Percentiles rank a stretch among this genome's conserved stretches.
phyloP scores from a whole-genome alignment of 2,797 vertebrate species.

The Takifugu rubripes region DNA sequence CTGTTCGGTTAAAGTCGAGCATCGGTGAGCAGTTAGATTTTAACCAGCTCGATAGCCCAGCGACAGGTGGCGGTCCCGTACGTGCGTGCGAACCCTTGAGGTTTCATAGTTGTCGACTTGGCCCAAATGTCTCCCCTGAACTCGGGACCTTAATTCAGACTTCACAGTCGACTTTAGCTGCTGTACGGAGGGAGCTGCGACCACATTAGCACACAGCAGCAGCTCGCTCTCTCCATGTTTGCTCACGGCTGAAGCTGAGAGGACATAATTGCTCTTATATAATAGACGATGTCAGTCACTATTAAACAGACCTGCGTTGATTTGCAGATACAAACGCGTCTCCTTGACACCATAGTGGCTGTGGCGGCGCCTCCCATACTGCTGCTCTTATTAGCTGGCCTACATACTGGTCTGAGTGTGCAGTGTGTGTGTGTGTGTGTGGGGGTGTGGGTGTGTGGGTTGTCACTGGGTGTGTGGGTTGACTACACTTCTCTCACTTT shows the following conservation, averaged over 20 bases:
- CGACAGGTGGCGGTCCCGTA: slow-evolving; percentile 3
- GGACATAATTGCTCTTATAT: slow-evolving; percentile 19
- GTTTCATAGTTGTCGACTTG: no score
- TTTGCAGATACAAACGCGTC: slow-evolving; percentile 15
- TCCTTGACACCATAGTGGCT: slow-evolving; percentile 4
- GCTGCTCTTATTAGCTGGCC: slow-evolving; percentile 45
- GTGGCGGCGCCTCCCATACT: slow-evolving; percentile 14
- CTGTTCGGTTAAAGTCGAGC: not conserved
- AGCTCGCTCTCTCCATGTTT: not conserved
- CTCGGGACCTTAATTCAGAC: slow-evolving; percentile 27
- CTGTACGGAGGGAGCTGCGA: not conserved
- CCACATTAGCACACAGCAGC: slow-evolving; percentile 6
- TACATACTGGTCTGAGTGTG: slow-evolving; percentile 25
- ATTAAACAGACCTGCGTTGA: slow-evolving; percentile 4
- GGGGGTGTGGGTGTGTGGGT: not conserved
- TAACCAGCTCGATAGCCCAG: slow-evolving; percentile 25
- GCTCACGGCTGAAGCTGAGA: slow-evolving; percentile 1
- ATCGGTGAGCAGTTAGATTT: slow-evolving; percentile 25
- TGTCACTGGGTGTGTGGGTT: no score
- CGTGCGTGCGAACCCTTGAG: slow-evolving; percentile 6
- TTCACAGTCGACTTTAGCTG: slow-evolving; percentile 16
- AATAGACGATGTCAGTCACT: slow-evolving; percentile 5
- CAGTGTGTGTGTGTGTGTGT: slow-evolving; percentile 15
- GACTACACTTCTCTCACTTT: no score
- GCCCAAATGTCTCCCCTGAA: slow-evolving; percentile 19